Evolutionary conservation across 2,113 vertebrate species (phyloP).

Genomic region (Motacilla tschutschensis): DNA sequence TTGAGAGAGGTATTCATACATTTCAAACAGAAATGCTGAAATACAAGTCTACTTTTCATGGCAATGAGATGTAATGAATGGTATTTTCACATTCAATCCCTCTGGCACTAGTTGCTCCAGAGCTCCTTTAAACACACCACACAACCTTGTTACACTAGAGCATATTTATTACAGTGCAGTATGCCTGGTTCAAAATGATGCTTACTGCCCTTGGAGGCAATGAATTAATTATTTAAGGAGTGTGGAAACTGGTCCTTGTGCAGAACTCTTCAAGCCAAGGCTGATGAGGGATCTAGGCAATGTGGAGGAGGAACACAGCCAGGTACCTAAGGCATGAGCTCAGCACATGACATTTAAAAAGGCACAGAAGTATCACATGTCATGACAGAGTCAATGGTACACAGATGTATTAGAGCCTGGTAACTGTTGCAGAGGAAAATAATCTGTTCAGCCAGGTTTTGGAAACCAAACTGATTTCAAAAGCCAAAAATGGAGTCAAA

Average conservation of each 20-base stretch:
- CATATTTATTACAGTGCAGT: not conserved
- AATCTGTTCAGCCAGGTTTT: not conserved
- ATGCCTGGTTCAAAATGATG: not conserved
- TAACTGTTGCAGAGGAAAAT: not conserved
- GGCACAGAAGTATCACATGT: not conserved
- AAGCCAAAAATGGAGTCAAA: not conserved
- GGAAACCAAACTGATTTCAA: not conserved
- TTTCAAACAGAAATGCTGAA: conserved; percentile 2
- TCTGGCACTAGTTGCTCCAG: not conserved
- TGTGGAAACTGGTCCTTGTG: not conserved
- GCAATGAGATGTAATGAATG: not conserved
- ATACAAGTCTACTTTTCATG: not conserved
- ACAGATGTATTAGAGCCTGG: too few species aligned
- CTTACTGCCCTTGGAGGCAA: not conserved
- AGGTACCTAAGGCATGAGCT: not conserved
- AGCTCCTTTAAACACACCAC: not conserved
- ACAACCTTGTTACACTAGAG: not conserved
- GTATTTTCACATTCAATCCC: not conserved
- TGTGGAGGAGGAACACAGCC: not conserved
- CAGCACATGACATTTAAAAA: not conserved
- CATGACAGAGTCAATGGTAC: not conserved
- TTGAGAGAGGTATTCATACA: not conserved
- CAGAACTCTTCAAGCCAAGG: not conserved
- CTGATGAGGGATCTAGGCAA: not conserved
- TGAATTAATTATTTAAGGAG: not conserved